Percentiles rank a stretch among this genome's conserved stretches.
Evolutionary conservation across 1,140 invertebrate species (phyloP).

Genomic region (Zeugodacus cucurbitae): DNA sequence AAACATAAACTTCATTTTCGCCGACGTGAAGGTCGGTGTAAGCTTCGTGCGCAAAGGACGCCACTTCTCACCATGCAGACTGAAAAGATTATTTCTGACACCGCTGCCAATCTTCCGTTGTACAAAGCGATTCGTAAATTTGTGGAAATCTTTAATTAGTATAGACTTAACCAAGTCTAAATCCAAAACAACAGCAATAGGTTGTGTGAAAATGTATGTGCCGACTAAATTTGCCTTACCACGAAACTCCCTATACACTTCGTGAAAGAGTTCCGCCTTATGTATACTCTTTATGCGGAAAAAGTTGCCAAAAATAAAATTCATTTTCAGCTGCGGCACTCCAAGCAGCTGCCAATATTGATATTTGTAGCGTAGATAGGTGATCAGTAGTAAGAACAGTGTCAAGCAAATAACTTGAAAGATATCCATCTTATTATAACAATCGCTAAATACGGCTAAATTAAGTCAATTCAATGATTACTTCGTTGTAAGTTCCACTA

Average conservation of each 20-base stretch:
- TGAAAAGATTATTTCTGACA: slow-evolving; percentile 67
- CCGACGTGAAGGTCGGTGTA: no score
- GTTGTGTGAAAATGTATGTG: slow-evolving; percentile 45
- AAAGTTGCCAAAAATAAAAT: slow-evolving; percentile 44
- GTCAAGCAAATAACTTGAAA: neutral
- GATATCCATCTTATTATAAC: no score
- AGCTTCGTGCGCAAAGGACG: no score
- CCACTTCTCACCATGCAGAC: slow-evolving; percentile 69
- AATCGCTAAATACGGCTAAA: no score
- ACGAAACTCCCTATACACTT: slow-evolving; percentile 53
- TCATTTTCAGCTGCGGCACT: slow-evolving; percentile 30
- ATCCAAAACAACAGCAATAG: neutral
- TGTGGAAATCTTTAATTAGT: slow-evolving; percentile 69
- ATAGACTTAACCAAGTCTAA: slow-evolving; percentile 67
- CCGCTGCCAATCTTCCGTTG: slow-evolving; percentile 47
- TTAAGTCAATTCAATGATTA: no score
- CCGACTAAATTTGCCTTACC: slow-evolving; percentile 55
- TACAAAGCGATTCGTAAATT: slow-evolving; percentile 68
- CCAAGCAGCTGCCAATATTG: slow-evolving; percentile 43
- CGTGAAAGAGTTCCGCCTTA: slow-evolving; percentile 52
- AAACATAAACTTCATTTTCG: no score
- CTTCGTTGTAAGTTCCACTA: no score
- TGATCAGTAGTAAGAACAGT: neutral
- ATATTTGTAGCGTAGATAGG: neutral
- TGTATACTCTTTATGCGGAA: slow-evolving; percentile 48